Base-by-base conservation (phyloP, 1,140 invertebrate species). In the Drusus annulatus region DNA sequence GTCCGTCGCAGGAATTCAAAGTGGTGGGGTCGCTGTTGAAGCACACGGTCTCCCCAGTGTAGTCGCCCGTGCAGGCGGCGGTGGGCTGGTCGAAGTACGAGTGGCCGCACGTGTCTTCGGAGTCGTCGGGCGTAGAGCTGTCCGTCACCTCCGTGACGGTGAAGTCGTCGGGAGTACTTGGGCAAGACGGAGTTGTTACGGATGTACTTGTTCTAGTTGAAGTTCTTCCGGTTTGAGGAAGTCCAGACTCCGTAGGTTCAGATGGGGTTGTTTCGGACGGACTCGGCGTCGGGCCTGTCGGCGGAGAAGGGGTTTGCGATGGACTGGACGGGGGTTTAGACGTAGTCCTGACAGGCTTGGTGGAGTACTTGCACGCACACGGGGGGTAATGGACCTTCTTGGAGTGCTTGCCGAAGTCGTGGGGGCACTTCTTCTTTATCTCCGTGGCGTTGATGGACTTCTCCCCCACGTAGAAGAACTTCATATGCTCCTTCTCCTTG, bases 381-480 rank as follows among this genome's bases (percentile, higher is more conserved):
- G 36, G 28, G 31, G 80, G 80, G 16, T 78, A 65, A 21, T 78
- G 36, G 3, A 81, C 78, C 62, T 78, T 50, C 0, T 78, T 77
- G 15, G 19, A 4, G n/a, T 63, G 36, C 19, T 31, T 25, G 16
- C 2, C 36, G 36, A 78, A 81, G 19, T 21, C 62, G 3, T 21
- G 0, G 16, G 80, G 75, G 54, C 80, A 81, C 28, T 81, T 81
- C 17, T 51, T 78, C 21, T 19, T 31, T 19, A 81, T 81, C 52
- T 77, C 80, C 21, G 7, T 21, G 0, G 23, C 19, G 21, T 58
- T 77, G 13, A 81, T 81, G 19, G 3, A 21, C 52, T 62, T 71
- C 8, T 73, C 2, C 1, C 76, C 76, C 7, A 78, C 56, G 54
- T 25, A 78, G 36, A 81, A 81, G 76, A 81, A 81, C 36, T 73